A percentile compares a stretch with the other conserved stretches of the same genome.
These are phyloP conservation scores for Suncus etruscus DNA, from an alignment of 2,113 vertebrate genomes.

Conservation along the genomic window DNA sequence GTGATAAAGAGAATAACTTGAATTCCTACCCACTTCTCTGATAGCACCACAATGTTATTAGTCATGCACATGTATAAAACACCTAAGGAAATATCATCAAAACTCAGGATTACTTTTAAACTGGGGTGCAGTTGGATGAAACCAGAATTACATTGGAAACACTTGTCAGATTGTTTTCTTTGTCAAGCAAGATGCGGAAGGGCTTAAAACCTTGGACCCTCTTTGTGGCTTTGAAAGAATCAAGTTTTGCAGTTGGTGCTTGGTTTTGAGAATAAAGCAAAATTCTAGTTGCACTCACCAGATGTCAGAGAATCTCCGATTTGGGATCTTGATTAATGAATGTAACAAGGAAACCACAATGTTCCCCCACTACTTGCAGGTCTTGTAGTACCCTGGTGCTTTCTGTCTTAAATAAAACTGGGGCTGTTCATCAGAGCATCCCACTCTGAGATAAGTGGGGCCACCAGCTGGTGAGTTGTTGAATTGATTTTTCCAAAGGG, in stretches of 20 bases:
- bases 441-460: neutral
- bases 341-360: neutral
- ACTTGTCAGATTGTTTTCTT: slow-evolving; percentile 48
- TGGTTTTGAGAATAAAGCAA: slow-evolving; percentile 54
- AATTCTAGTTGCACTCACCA: neutral
- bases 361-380: rapidly evolving
- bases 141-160: slow-evolving; percentile 45
- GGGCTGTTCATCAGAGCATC: neutral
- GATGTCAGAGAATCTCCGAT: slow-evolving; percentile 40
- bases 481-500: neutral
- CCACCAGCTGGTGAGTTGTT: neutral
- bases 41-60: slow-evolving; percentile 65
- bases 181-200: slow-evolving; percentile 13
- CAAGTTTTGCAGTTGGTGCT: slow-evolving; percentile 28
- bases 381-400: neutral
- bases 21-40: slow-evolving; percentile 83
- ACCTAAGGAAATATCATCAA: slow-evolving; percentile 60
- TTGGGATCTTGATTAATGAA: slow-evolving; percentile 54
- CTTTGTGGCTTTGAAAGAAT: slow-evolving; percentile 7
- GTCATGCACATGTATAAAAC: slow-evolving; percentile 49
- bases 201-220: neutral
- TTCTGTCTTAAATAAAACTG: neutral
- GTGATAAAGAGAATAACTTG: slow-evolving; percentile 79
- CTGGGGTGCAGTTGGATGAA: slow-evolving; percentile 46
- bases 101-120: slow-evolving; percentile 66